A percentile compares a stretch with the other conserved stretches of the same genome.
phyloP scores from a whole-genome alignment of 2,797 vertebrate species.

The Coreius guichenoti region DNA sequence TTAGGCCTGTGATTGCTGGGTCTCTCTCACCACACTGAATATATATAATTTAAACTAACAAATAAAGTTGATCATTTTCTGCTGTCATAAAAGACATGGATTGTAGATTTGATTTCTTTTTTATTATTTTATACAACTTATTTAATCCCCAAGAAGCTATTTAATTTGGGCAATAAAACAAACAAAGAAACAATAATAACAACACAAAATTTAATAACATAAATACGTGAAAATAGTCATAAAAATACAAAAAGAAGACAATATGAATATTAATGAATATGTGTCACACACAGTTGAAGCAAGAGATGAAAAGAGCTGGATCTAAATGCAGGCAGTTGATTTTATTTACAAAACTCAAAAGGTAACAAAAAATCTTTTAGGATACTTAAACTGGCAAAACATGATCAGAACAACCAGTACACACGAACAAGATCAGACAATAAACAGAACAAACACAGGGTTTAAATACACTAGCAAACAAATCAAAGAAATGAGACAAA shows the following conservation, averaged over 20 bases:
- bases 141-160: background rate
- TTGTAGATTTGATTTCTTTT: background rate
- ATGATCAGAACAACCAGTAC: background rate
- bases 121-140: background rate
- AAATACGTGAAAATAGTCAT: background rate
- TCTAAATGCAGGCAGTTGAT: background rate
- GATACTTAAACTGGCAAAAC: background rate
- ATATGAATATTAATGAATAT: background rate
- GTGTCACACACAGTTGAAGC: background rate
- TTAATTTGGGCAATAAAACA: background rate
- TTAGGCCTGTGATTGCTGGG: slow-evolving; percentile 75
- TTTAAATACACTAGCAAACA: background rate
- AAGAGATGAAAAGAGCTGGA: background rate
- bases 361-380: background rate
- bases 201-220: background rate
- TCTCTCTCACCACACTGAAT: slow-evolving; percentile 51
- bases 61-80: slow-evolving; percentile 43
- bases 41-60: slow-evolving; percentile 40
- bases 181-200: background rate
- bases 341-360: background rate
- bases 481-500: background rate
- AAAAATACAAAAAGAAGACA: background rate
- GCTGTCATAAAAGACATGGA: background rate
- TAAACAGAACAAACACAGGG: background rate
- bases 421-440: background rate